A percentile compares a stretch with the other conserved stretches of the same genome.
phyloP scores from a whole-genome alignment of 2,888 invertebrate genomes.

The Dexiosoma caninum region DNA sequence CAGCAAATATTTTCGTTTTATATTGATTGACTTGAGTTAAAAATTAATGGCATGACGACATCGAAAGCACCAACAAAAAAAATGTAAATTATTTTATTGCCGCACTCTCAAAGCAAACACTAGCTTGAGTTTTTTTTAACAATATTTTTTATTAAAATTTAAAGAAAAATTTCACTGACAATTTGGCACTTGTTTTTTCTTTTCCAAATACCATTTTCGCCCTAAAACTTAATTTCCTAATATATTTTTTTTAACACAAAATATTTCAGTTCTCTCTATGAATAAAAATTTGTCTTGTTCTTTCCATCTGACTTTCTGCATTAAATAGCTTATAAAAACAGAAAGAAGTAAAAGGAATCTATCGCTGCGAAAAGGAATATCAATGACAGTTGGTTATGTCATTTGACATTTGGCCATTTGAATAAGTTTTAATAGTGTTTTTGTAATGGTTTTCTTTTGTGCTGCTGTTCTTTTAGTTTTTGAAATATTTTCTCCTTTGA shows the following conservation, averaged over 20 bases:
- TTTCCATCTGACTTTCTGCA: background rate
- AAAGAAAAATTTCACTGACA: background rate
- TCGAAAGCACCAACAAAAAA: background rate
- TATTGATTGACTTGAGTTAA: conserved; percentile 16
- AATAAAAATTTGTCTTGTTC: conserved; percentile 29
- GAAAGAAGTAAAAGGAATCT: conserved; percentile 31
- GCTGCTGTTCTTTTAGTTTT: background rate
- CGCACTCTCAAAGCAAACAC: too few relatives aligned
- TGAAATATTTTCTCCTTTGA: too few relatives aligned
- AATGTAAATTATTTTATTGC: background rate
- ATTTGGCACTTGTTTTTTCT: conserved; percentile 34
- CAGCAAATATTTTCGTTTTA: background rate
- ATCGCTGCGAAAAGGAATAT: conserved; percentile 15
- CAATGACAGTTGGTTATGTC: conserved; percentile 58
- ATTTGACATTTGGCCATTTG: conserved; percentile 37
- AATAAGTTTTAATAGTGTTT: conserved; percentile 14
- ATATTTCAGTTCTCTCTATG: conserved; percentile 9
- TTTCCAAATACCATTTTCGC: background rate
- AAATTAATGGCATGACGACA: conserved; percentile 31
- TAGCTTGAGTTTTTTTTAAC: background rate
- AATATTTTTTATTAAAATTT: background rate
- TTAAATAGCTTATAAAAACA: conserved; percentile 43
- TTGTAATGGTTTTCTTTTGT: conserved; percentile 8
- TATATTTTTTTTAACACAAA: background rate
- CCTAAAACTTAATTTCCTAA: background rate